Evolutionary conservation across 2,797 vertebrate species (phyloP), one percentile per base, ranked within the genome.

Genomic region (Tiaroga cobitis): DNA sequence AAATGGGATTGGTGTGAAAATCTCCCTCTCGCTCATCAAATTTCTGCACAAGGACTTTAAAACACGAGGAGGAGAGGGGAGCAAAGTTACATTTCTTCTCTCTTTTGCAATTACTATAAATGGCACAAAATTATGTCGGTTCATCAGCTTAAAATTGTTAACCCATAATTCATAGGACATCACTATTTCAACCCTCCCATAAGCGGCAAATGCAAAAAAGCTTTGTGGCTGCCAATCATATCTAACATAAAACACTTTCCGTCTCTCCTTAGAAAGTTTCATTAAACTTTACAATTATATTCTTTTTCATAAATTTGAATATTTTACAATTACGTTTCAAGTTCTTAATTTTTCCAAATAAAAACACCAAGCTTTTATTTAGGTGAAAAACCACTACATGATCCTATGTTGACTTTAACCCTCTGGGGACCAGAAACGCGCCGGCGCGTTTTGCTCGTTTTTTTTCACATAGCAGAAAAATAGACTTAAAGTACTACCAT

Each of bases 21-120:
- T 80, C 61, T 24, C 10, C 41, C 19, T 46, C 77, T 67, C 61
- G 24, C 61, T 67, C 61, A 26, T 61, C 46, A 0, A n/a, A n/a
- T n/a, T 34, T 39, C 87, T 82, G 86, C 87, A 34, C 75, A 83
- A 86, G 84, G 46, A 76, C 81, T 85, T 87, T 21, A 68, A 78
- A 72, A 56, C 11, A 63, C 72, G 80, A 86, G 84, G 46, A 76
- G 16, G 26, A 84, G 29, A 80, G 76, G 61, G 90, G 84, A 91
- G 89, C 69, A 86, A 87, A 88, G 81, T 83, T 86, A 89, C 84
- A 88, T 79, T 54, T 86, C 86, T 69, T 90, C 80, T 90, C 91
- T 91, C 88, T 88, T 91, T 82, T 83, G 86, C 46, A 81, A 92
- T 94, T 91, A 91, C 89, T 91, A 92, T 94, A 92, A 29, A 93